These are phyloP conservation scores for Percopsis omiscomaycus DNA, from an alignment of 2,797 vertebrate species.

Conservation along the genomic window DNA sequence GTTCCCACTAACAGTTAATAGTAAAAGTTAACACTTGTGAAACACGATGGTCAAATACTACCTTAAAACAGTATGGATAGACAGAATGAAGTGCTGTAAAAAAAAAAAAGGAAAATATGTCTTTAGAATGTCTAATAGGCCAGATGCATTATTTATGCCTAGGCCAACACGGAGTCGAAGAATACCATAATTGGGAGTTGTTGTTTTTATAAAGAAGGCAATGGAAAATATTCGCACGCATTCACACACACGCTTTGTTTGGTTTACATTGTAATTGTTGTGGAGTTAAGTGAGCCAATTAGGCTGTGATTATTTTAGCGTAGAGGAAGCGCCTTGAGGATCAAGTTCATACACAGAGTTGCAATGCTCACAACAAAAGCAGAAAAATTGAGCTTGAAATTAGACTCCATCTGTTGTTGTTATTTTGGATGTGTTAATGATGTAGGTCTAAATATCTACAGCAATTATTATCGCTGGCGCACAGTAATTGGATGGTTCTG, in stretches of 20 bases:
- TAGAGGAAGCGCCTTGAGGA: conserved; percentile 57
- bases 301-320: conserved; percentile 69
- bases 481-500: conserved; percentile 51
- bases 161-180: conserved; percentile 47
- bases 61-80: conserved; percentile 58
- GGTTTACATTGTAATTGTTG: conserved; percentile 72
- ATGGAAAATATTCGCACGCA: conserved; percentile 55
- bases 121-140: conserved; percentile 60
- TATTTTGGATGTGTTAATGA: conserved; percentile 65
- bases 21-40: conserved; percentile 42
- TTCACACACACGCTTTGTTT: conserved; percentile 64
- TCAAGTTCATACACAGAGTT: conserved; percentile 56
- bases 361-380: conserved; percentile 50
- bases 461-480: conserved; percentile 47
- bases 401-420: conserved; percentile 56
- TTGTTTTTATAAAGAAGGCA: conserved; percentile 66
- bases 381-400: conserved; percentile 65
- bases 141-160: conserved; percentile 70
- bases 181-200: conserved; percentile 66
- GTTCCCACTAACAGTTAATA: conserved; percentile 50
- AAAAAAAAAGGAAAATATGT: conserved; percentile 40
- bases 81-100: conserved; percentile 49
- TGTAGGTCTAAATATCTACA: conserved; percentile 60
- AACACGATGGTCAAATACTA: conserved; percentile 31
- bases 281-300: conserved; percentile 77